phyloP scores from a whole-genome alignment of 2,888 invertebrate species.

The Eucera pruinosa region DNA sequence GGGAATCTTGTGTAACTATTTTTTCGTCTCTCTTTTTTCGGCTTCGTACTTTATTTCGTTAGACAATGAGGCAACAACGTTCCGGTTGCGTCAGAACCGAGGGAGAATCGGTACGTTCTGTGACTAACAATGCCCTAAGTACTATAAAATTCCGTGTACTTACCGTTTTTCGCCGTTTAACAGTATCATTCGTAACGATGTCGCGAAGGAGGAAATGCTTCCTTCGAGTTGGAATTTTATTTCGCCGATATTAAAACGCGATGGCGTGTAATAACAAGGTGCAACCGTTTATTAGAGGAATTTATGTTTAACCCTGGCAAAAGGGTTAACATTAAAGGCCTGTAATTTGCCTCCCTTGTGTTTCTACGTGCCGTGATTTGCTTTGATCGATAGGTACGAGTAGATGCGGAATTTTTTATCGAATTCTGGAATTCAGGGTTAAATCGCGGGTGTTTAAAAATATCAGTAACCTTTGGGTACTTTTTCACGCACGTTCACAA shows the following conservation, averaged over 20 bases:
- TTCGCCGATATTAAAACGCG: not conserved
- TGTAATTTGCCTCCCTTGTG: not conserved
- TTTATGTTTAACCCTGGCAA: not conserved
- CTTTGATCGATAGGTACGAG: not conserved
- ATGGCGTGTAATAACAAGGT: not conserved
- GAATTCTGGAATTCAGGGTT: too few species aligned
- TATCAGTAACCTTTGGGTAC: not conserved
- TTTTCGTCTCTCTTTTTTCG: conserved; percentile 20
- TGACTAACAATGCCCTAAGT: not conserved
- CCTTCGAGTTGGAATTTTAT: not conserved
- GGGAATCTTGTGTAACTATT: conserved; percentile 59
- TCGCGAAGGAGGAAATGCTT: not conserved
- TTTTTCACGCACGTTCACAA: too few species aligned
- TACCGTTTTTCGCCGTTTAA: not conserved
- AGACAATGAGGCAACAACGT: conserved; percentile 27
- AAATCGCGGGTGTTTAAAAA: not conserved
- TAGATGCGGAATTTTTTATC: not conserved
- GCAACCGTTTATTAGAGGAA: not conserved
- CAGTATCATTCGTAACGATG: not conserved
- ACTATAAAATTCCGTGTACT: not conserved
- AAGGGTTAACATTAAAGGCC: not conserved
- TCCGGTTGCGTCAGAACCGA: conserved; percentile 18
- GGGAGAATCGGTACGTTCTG: not conserved
- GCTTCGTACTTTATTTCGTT: not conserved
- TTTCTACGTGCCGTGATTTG: not conserved